phyloP scores from a whole-genome alignment of 2,888 invertebrate species.

The Ceratothoa steindachneri region DNA sequence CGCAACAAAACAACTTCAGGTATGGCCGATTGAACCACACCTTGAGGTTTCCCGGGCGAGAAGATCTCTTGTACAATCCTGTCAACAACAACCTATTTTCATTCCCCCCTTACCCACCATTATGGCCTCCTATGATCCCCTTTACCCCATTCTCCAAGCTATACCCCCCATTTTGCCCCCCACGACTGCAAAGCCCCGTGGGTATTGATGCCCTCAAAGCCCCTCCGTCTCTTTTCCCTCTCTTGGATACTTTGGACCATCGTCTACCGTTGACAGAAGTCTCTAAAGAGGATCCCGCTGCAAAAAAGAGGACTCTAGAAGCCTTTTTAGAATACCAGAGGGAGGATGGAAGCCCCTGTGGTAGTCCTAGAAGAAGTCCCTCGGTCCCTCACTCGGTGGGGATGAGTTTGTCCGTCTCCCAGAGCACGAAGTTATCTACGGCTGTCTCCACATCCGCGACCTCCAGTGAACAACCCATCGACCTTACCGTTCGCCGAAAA shows the following conservation, averaged over 20 bases:
- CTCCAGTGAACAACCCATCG: constrained; percentile 38
- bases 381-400: constrained; percentile 4
- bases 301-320: constrained; percentile 41
- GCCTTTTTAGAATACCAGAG: constrained; percentile 41
- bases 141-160: constrained; percentile 38
- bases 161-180: constrained; percentile 23
- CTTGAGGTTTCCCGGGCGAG: constrained; percentile 16
- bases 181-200: constrained; percentile 2
- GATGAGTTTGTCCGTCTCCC: background rate
- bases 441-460: constrained; percentile 12
- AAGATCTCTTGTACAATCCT: constrained; percentile 40
- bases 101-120: constrained; percentile 38
- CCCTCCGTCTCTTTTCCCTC: constrained; percentile 17
- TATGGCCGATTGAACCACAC: constrained; percentile 2
- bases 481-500: constrained; percentile 41
- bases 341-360: constrained; percentile 21
- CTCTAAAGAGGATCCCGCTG: constrained; percentile 29
- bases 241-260: constrained; percentile 11
- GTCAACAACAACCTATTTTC: constrained; percentile 45
- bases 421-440: background rate
- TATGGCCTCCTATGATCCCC: constrained; percentile 41
- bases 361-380: background rate
- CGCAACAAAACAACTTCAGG: constrained; percentile 16
- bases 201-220: constrained; percentile 23
- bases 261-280: constrained; percentile 11